Conservation (phyloP, 2,113 vertebrate genomes). For the Oncorhynchus masou region DNA sequence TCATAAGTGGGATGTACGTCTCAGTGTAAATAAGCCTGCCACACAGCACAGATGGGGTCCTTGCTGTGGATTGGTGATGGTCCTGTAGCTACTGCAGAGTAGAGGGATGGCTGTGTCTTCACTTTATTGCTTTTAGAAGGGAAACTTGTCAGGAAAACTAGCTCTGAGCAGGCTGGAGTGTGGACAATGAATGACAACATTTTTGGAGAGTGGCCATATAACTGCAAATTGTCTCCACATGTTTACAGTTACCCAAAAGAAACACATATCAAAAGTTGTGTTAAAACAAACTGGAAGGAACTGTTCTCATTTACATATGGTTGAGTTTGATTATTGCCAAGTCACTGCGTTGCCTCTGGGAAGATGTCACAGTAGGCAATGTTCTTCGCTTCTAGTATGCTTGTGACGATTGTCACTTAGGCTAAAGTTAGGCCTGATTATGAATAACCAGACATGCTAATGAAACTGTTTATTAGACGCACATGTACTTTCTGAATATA, state of each 20-base stretch:
- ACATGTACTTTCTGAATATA: too few relatives aligned
- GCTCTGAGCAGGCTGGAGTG: slow-evolving; percentile 42
- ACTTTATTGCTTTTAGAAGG: slow-evolving; percentile 54
- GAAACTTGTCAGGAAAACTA: slow-evolving; percentile 58
- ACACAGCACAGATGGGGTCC: slow-evolving; percentile 52
- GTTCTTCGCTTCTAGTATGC: too few relatives aligned
- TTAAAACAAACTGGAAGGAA: neutral
- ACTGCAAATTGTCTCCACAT: slow-evolving; percentile 17
- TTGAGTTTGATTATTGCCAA: slow-evolving; percentile 3
- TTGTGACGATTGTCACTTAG: too few relatives aligned
- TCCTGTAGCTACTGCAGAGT: neutral
- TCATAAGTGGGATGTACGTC: slow-evolving; percentile 47
- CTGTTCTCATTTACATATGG: too few relatives aligned
- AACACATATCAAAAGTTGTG: slow-evolving; percentile 27
- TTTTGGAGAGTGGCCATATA: slow-evolving; percentile 24
- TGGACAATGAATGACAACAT: slow-evolving; percentile 20
- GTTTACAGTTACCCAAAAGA: slow-evolving; percentile 49
- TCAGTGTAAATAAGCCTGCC: slow-evolving; percentile 66
- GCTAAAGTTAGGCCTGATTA: too few relatives aligned
- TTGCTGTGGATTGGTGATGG: slow-evolving; percentile 17
- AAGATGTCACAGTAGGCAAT: neutral
- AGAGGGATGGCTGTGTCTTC: slow-evolving; percentile 46
- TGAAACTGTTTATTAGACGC: too few relatives aligned
- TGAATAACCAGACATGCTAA: too few relatives aligned
- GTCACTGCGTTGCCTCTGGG: too few relatives aligned